Conservation (phyloP, 2,113 vertebrate species). For the Salvelinus fontinalis region DNA sequence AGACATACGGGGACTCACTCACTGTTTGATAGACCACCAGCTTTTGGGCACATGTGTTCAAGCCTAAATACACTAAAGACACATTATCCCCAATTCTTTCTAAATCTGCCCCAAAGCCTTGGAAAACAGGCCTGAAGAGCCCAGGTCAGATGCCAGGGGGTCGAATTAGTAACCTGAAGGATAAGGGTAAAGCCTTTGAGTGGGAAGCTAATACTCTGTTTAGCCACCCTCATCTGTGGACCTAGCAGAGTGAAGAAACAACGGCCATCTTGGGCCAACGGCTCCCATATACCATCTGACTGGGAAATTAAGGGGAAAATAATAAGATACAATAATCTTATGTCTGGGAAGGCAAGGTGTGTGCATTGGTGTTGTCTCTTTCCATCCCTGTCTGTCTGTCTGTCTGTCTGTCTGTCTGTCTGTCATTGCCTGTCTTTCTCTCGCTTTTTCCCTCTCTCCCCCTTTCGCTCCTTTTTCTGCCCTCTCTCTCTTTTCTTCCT, state of each 20-base stretch:
- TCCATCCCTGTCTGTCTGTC: neutral
- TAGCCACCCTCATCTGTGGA: slow-evolving; percentile 72
- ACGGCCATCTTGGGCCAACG: slow-evolving; percentile 60
- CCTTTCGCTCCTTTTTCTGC: neutral
- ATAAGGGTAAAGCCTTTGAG: slow-evolving; percentile 78
- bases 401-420: neutral
- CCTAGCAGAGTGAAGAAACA: slow-evolving; percentile 53
- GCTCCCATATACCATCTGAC: slow-evolving; percentile 59
- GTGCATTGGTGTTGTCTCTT: neutral
- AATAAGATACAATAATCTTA: slow-evolving; percentile 19
- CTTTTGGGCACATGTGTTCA: slow-evolving; percentile 46
- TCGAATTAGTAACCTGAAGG: slow-evolving; percentile 69
- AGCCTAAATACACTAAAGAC: slow-evolving; percentile 38
- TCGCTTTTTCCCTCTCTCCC: neutral
- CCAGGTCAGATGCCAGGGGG: slow-evolving; percentile 65
- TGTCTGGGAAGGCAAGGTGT: neutral
- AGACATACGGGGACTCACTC: neutral
- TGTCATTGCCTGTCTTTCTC: neutral
- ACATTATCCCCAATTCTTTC: slow-evolving; percentile 43
- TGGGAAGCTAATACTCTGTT: slow-evolving; percentile 73
- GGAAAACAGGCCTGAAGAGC: slow-evolving; percentile 62
- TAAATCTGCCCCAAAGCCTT: slow-evolving; percentile 63
- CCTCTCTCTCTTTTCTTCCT: neutral
- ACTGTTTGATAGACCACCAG: neutral
- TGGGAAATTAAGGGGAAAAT: slow-evolving; percentile 48